These are phyloP conservation scores for Phoebastria nigripes DNA, from an alignment of 2,797 vertebrate species.

Conservation along the genomic window DNA sequence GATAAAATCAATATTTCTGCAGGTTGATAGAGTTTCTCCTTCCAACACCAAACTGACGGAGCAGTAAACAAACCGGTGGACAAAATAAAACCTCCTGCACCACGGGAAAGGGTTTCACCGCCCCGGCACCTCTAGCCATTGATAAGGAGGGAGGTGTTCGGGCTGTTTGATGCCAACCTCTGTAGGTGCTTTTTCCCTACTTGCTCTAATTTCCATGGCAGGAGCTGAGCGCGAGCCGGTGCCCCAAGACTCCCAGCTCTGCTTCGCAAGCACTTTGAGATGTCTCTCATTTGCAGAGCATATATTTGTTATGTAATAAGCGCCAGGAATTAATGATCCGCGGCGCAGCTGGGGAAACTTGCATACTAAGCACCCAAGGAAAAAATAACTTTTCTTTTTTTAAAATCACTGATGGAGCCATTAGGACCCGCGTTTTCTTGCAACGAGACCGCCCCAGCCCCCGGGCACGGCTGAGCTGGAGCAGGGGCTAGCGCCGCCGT, in stretches of 20 bases:
- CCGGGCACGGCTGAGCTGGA: not conserved
- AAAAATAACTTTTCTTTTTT: slow-evolving; percentile 48
- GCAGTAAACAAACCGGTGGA: not conserved
- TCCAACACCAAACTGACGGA: not conserved
- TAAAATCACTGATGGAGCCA: slow-evolving; percentile 45
- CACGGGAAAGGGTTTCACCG: not conserved
- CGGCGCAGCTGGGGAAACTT: slow-evolving; percentile 46
- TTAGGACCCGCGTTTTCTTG: not conserved
- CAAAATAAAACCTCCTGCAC: not conserved
- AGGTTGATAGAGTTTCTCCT: slow-evolving; percentile 57
- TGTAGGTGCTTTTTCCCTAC: not conserved
- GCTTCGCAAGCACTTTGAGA: slow-evolving; percentile 2
- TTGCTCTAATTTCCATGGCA: not conserved
- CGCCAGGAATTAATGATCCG: slow-evolving; percentile 73
- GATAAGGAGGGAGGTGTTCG: rapidly evolving
- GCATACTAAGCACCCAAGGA: slow-evolving; percentile 65
- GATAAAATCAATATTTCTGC: slow-evolving; percentile 52
- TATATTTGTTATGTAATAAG: slow-evolving; percentile 72
- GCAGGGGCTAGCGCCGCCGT: not conserved
- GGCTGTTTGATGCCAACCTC: not conserved
- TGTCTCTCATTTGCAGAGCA: slow-evolving; percentile 67
- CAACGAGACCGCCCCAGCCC: not conserved
- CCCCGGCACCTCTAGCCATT: not conserved
- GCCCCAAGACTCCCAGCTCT: slow-evolving; percentile 19
- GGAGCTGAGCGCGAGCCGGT: not conserved